Percentiles rank a stretch among this genome's conserved stretches.
Conservation (phyloP, 2,888 invertebrate genomes). For the Lysandra coridon region DNA sequence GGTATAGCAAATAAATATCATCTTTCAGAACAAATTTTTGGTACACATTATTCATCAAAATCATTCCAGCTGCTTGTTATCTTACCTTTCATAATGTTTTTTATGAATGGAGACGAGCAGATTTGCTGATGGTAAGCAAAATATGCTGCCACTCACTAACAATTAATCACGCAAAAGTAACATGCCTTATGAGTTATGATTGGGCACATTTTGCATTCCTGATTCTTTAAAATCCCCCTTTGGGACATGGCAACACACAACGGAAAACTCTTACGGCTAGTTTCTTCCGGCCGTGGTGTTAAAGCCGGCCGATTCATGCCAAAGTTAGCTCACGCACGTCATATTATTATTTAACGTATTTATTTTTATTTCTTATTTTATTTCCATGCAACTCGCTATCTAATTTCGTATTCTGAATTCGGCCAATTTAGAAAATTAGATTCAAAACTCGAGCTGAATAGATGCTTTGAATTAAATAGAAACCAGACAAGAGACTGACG, state of each 20-base stretch:
- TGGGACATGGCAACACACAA: not conserved
- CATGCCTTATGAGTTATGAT: no score
- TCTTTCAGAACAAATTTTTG: no score
- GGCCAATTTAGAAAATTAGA: constrained; percentile 5
- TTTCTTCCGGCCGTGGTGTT: not conserved
- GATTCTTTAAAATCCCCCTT: no score
- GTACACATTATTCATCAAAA: not conserved
- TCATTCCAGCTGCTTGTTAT: not conserved
- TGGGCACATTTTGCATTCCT: no score
- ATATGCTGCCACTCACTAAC: no score
- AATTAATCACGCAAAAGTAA: no score
- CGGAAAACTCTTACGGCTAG: not conserved
- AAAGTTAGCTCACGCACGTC: no score
- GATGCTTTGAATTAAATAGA: constrained; percentile 15
- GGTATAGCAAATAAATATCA: no score
- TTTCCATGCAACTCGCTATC: not conserved
- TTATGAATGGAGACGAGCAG: no score
- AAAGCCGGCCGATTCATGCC: not conserved
- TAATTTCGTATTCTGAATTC: not conserved
- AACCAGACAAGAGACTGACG: not conserved
- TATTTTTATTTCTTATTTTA: not conserved
- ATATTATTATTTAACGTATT: not conserved
- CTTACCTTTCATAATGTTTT: no score
- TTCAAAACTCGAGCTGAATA: not conserved
- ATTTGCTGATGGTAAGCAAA: no score